Conservation (phyloP, 2,888 invertebrate genomes). For the Apomyelois bistriatella region DNA sequence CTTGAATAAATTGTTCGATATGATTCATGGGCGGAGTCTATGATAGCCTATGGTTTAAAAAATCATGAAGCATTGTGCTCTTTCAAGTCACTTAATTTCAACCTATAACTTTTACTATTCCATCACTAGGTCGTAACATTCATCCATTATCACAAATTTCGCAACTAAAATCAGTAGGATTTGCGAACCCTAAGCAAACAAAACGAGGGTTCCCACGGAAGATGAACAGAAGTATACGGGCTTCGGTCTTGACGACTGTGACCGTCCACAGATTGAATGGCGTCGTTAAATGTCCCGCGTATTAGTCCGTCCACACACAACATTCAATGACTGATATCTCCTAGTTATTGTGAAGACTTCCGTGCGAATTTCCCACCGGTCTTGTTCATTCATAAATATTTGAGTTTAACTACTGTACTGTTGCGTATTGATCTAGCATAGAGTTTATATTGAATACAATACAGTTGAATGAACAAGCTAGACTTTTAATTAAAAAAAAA, state of each 20-base stretch:
- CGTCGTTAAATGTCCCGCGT: neutral
- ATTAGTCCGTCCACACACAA: neutral
- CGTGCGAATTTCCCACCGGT: slow-evolving; percentile 1
- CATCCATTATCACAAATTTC: too few relatives aligned
- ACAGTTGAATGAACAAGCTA: too few relatives aligned
- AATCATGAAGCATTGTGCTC: too few relatives aligned
- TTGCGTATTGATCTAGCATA: neutral
- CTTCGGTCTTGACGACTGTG: neutral
- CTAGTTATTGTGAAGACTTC: neutral
- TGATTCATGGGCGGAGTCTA: too few relatives aligned
- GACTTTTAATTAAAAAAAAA: too few relatives aligned
- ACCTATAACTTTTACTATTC: too few relatives aligned
- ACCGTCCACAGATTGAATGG: neutral
- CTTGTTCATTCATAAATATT: neutral
- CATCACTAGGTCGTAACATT: too few relatives aligned
- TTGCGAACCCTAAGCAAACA: neutral
- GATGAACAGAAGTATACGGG: neutral
- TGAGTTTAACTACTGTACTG: neutral
- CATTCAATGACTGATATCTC: neutral
- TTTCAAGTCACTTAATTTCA: too few relatives aligned
- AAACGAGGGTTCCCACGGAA: neutral
- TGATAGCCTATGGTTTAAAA: too few relatives aligned
- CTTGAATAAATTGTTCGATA: too few relatives aligned
- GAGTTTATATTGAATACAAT: too few relatives aligned
- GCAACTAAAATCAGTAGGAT: too few relatives aligned